Conservation (phyloP, 2,797 vertebrate genomes). For the Phrynocephalus forsythii region DNA sequence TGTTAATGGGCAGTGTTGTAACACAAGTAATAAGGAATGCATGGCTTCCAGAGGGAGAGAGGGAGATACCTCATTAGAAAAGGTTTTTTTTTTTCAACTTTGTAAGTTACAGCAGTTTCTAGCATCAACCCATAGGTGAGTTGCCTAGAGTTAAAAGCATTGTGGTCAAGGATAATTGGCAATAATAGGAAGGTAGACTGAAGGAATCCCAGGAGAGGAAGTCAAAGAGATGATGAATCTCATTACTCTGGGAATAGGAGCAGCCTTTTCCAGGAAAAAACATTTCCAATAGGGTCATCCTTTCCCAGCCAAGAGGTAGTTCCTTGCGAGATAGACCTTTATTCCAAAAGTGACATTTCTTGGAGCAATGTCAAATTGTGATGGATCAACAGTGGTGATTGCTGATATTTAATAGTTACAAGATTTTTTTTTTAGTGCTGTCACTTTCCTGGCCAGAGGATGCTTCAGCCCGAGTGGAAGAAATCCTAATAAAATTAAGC, state of each 20-base stretch:
- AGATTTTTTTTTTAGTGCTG: constrained; percentile 38
- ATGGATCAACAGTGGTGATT: constrained; percentile 25
- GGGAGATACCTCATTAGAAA: not conserved
- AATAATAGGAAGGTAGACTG: constrained; percentile 12
- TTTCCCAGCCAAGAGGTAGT: not conserved
- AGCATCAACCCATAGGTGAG: constrained; percentile 14
- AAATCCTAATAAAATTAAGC: constrained; percentile 56
- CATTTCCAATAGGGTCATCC: constrained; percentile 14
- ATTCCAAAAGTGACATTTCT: constrained; percentile 36
- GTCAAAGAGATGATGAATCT: constrained; percentile 24
- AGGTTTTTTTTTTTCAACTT: not conserved
- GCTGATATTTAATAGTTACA: constrained; percentile 34
- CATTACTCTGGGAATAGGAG: constrained; percentile 22
- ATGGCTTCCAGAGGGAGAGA: too few species aligned
- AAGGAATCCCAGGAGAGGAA: not conserved
- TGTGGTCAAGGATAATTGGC: constrained; percentile 50
- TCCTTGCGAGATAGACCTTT: constrained; percentile 31
- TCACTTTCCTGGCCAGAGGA: constrained; percentile 37
- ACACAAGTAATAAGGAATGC: too few species aligned
- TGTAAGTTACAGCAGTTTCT: constrained; percentile 10
- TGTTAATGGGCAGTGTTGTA: too few species aligned
- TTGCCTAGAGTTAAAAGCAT: constrained; percentile 34
- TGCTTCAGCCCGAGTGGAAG: constrained; percentile 7
- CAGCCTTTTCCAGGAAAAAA: constrained; percentile 44
- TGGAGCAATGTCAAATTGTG: constrained; percentile 40